These are phyloP conservation scores for Meiosimyza platycephala DNA, from an alignment of 2,888 invertebrate genomes.

Conservation along the genomic window DNA sequence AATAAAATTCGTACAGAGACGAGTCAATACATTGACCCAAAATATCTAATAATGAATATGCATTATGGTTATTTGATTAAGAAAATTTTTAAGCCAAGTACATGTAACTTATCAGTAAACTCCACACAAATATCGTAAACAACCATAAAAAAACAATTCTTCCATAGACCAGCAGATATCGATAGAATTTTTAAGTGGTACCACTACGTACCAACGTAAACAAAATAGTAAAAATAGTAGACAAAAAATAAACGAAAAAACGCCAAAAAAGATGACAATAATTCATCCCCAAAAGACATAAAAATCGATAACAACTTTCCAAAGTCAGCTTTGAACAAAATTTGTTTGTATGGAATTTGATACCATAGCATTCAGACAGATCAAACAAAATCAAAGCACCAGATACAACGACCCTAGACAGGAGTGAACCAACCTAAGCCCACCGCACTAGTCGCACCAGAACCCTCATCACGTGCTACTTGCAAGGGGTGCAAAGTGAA, in stretches of 20 bases:
- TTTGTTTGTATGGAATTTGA: conserved; percentile 18
- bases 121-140: too few relatives aligned
- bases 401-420: conserved; percentile 27
- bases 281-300: conserved; percentile 8
- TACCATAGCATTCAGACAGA: conserved; percentile 20
- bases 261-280: neutral
- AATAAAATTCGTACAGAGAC: too few relatives aligned
- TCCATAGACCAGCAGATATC: neutral
- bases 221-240: conserved; percentile 49
- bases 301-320: conserved; percentile 19
- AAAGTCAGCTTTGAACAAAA: conserved; percentile 24
- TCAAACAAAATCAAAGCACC: neutral
- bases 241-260: conserved; percentile 14
- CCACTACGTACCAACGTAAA: conserved; percentile 62
- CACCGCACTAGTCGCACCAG: neutral
- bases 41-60: too few relatives aligned
- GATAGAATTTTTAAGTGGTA: conserved; percentile 47
- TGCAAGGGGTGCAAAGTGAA: conserved; percentile 37
- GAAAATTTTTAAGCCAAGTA: too few relatives aligned
- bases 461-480: conserved; percentile 8
- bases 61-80: too few relatives aligned
- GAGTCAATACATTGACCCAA: too few relatives aligned
- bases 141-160: too few relatives aligned
- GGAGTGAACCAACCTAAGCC: neutral
- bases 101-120: too few relatives aligned